phyloP scores from a whole-genome alignment of 2,797 vertebrate species.

The Clangula hyemalis region DNA sequence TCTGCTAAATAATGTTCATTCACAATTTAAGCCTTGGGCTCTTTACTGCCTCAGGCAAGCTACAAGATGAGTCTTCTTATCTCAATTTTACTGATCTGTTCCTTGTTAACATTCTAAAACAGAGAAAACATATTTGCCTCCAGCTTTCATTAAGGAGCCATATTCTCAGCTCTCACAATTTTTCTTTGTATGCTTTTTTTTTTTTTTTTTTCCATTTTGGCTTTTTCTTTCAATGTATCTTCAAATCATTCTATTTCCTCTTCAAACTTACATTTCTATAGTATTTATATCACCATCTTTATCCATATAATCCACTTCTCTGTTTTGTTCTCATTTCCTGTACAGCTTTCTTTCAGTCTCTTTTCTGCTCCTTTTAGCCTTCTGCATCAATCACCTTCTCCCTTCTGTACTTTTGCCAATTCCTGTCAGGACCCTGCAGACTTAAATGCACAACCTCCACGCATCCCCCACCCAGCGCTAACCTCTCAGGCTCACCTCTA shows the following conservation, averaged over 20 bases:
- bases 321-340: not conserved
- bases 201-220: not conserved
- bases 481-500: not conserved
- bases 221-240: not conserved
- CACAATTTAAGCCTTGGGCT: not conserved
- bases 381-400: not conserved
- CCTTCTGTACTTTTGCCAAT: not conserved
- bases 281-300: not conserved
- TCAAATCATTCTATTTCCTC: not conserved
- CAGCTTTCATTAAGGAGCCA: not conserved
- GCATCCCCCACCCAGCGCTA: not conserved
- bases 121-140: slow-evolving; percentile 6
- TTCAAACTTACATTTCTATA: not conserved
- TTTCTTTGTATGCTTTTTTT: not conserved
- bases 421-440: not conserved
- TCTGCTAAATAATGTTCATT: not conserved
- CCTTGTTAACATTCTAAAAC: not conserved
- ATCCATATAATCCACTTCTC: not conserved
- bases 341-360: not conserved
- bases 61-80: not conserved
- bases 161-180: not conserved
- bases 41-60: slow-evolving; percentile 5
- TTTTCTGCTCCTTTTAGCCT: not conserved
- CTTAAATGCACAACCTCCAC: not conserved
- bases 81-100: not conserved